phyloP scores from a whole-genome alignment of 2,888 invertebrate species.

The Leistus spinibarbis region DNA sequence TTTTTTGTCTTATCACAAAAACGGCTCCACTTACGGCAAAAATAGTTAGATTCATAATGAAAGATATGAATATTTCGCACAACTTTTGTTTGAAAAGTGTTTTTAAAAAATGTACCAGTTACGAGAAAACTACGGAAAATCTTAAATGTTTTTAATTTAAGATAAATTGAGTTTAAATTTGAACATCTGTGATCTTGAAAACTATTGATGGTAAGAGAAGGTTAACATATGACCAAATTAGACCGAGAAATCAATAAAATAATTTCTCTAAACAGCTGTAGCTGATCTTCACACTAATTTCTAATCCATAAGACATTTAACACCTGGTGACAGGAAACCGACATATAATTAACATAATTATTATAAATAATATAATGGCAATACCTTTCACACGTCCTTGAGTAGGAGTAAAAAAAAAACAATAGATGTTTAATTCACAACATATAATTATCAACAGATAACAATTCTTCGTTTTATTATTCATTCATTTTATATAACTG shows the following conservation, averaged over 20 bases:
- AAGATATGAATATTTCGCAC: too few species aligned
- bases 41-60: too few species aligned
- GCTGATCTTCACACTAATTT: too few species aligned
- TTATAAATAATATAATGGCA: not conserved
- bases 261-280: not conserved
- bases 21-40: too few species aligned
- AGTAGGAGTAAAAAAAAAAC: not conserved
- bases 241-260: not conserved
- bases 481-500: not conserved
- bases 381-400: not conserved
- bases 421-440: not conserved
- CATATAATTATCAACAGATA: not conserved
- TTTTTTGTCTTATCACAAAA: too few species aligned
- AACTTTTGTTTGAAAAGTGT: too few species aligned
- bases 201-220: not conserved
- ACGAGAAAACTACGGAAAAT: too few species aligned
- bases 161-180: too few species aligned
- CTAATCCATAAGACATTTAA: not conserved
- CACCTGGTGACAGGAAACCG: not conserved
- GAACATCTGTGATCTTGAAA: not conserved
- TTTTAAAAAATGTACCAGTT: too few species aligned
- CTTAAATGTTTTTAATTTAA: too few species aligned
- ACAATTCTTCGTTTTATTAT: not conserved
- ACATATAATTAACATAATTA: not conserved
- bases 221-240: not conserved